Base-by-base conservation (phyloP, 1,140 invertebrate species). In the Apis dorsata region DNA sequence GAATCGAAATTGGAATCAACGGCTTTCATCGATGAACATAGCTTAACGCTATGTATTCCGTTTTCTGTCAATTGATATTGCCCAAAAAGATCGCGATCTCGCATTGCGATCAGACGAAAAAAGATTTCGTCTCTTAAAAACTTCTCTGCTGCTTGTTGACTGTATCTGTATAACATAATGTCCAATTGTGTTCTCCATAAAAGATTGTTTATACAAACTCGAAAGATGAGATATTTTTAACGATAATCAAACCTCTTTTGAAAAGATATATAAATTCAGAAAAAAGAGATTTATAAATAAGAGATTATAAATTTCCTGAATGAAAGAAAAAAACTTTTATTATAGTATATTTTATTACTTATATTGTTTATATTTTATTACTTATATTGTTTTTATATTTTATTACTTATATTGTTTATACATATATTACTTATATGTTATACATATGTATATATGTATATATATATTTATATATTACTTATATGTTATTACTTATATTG, bases 1-100 rank as follows among this genome's bases (percentile, higher is more conserved):
- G 85, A 87, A 87, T 88, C 70, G 86, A 81, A 87, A 88, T 88
- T 87, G 82, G 78, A 85, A 79, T 87, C 82, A 81, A 59, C 70
- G 74, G 77, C 85, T 83, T 79, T 86, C 85, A 87, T 71, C 70
- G 76, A 15, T 55, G 79, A 83, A 88, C 84, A 71, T 87, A 75
- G 65, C 71, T 72, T n/a, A 28, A 60, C 73, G 68, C 17, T 8
- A 34, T 60, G 63, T n/a, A n/a, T 53, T 62, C 49, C 57, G 74
- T 53, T 57, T 69, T 70, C 69, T 81, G 44, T 34, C 66, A 62
- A 34, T 81, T 74, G 85, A 78, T 82, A 75, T 87, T 71, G 74
- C 65, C 79, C 75, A 81, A 84, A 44, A 75, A 78, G 85, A 87
- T 87, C 60, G 74, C 63, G 66, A 62, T 81, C 65, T 85, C 59